Evolutionary conservation across 2,888 invertebrate genomes (phyloP), one percentile per base, ranked within the genome.

Genomic region (Heliconius charithonia): DNA sequence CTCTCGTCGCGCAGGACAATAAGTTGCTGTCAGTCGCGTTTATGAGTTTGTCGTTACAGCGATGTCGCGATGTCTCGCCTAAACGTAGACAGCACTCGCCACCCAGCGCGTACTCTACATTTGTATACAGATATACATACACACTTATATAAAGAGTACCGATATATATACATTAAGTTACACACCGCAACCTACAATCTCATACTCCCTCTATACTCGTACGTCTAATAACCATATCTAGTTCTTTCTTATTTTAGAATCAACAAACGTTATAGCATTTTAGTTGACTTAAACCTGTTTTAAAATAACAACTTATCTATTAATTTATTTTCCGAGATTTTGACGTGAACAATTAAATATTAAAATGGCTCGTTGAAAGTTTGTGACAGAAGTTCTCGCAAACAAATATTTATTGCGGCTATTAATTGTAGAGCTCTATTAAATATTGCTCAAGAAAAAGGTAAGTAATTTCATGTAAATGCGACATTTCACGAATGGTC

Each of bases 11-110:
- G 85, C 85, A 85, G 86, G 89, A 92, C 91, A 92, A 93, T 92
- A 90, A 89, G 89, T 89, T 88, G 87, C 87, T 89, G 90, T 91
- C 89, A 88, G 85, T 83, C 86, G 86, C 88, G 87, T 90, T 89
- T 91, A 90, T 89, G 90, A 90, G 88, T 81, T 85, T 85, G 88
- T 90, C 91, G 90, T 92, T 92, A 90, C 41, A 86, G 88, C 86
- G 83, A 85, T 85, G 83, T 84, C 80, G 81, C 81, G 78, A 78
- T 82, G 86, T 85, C 83, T 85, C 86, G 85, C 59, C 51, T 59
- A 51, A 74, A 77, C 74, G 27, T 29, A 65, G 69, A 69, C 84
- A 85, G 81, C 81, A 84, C 81, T 84, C 83, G 85, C 87, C 85
- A 93, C 94, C 93, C 93, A 93, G 87, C 85, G 90, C 86, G 93